Conservation (phyloP, 53 echinoderm and acorn worm species). For the Echinarachnius parma region DNA sequence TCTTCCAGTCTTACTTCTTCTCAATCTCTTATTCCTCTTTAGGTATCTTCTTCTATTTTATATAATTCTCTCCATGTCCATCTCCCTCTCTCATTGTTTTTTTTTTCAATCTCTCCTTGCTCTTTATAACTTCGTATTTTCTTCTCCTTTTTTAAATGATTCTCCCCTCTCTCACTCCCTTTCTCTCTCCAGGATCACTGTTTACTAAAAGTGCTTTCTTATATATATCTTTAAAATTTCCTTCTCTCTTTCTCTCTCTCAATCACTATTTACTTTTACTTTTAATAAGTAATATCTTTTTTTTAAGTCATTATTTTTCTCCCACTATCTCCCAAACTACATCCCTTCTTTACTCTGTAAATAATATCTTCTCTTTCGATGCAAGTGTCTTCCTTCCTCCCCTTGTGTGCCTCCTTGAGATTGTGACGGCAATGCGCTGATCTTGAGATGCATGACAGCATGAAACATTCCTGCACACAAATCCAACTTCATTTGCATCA, state of each 20-base stretch:
- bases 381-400: background rate
- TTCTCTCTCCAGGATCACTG: background rate
- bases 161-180: background rate
- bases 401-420: background rate
- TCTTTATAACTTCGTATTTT: too few relatives aligned
- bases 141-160: background rate
- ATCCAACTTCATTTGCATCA: too few relatives aligned
- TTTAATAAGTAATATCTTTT: too few relatives aligned
- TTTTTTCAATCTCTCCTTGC: background rate
- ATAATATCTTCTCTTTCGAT: background rate
- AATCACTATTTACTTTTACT: too few relatives aligned
- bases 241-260: background rate
- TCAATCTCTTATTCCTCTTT: too few relatives aligned
- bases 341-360: background rate
- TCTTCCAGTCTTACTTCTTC: conserved; percentile 10
- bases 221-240: background rate
- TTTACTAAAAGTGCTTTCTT: too few relatives aligned
- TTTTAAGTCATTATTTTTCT: too few relatives aligned
- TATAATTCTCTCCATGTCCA: background rate
- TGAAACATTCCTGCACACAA: too few relatives aligned
- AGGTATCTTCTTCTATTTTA: too few relatives aligned
- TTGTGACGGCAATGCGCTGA: too few relatives aligned
- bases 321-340: background rate
- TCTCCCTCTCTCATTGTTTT: background rate
- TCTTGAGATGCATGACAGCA: too few relatives aligned